Percentiles rank a stretch among this genome's conserved stretches.
phyloP scores from a whole-genome alignment of 2,888 invertebrate species.

The Chamaedrilus cognettii region DNA sequence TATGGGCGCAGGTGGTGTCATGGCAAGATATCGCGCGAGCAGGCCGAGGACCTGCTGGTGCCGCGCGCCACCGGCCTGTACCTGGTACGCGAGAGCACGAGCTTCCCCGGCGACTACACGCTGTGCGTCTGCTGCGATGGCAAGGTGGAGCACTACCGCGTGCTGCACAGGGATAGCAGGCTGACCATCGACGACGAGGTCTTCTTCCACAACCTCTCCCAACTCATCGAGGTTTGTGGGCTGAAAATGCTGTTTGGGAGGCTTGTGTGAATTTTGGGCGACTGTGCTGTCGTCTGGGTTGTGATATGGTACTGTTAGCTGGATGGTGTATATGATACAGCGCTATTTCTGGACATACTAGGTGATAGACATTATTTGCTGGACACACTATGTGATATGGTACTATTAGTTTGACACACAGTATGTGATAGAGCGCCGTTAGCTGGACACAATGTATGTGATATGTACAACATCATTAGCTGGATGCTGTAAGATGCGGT shows the following conservation, averaged over 20 bases:
- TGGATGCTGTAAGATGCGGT: too few species aligned
- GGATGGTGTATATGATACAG: neutral
- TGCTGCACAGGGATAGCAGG: slow-evolving; percentile 81
- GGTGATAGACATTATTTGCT: too few species aligned
- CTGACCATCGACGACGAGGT: slow-evolving; percentile 98
- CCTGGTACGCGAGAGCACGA: slow-evolving; percentile 96
- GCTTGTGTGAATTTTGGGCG: neutral
- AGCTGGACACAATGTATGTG: neutral
- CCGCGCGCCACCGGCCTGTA: slow-evolving; percentile 73
- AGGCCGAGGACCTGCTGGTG: slow-evolving; percentile 81
- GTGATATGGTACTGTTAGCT: neutral
- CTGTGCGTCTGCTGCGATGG: slow-evolving; percentile 87
- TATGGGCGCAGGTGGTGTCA: slow-evolving; percentile 76
- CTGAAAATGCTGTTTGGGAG: neutral
- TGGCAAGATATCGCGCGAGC: slow-evolving; percentile 93
- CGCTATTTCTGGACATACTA: neutral
- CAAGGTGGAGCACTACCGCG: slow-evolving; percentile 87
- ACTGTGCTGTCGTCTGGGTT: neutral
- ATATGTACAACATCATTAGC: too few species aligned
- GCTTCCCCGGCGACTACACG: slow-evolving; percentile 98
- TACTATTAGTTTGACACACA: too few species aligned
- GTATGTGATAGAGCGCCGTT: too few species aligned
- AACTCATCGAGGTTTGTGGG: slow-evolving; percentile 86
- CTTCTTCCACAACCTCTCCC: slow-evolving; percentile 92
- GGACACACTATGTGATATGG: neutral